These are phyloP conservation scores for Papilio machaon DNA, from an alignment of 1,140 invertebrate species.

Conservation along the genomic window DNA sequence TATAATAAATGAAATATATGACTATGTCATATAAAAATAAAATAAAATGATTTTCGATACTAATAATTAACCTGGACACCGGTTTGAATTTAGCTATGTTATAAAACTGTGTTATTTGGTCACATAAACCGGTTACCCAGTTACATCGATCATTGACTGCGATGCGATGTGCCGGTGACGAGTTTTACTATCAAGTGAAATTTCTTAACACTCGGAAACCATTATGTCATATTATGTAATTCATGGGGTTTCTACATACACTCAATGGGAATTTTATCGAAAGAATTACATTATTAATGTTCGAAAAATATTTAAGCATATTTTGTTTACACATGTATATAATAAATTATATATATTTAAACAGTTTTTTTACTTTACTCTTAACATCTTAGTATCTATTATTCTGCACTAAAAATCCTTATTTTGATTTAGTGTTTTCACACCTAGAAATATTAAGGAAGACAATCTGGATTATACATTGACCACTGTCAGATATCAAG, in stretches of 20 bases:
- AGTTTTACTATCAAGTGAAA: constrained; percentile 34
- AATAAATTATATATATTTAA: no score
- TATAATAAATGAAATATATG: no score
- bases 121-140: constrained; percentile 35
- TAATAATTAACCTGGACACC: neutral
- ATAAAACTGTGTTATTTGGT: constrained; percentile 33
- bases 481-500: no score
- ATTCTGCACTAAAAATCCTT: no score
- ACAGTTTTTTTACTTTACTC: no score
- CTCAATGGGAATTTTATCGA: neutral
- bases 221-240: constrained; percentile 34
- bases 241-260: constrained; percentile 12
- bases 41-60: neutral
- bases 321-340: no score
- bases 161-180: constrained; percentile 28
- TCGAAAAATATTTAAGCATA: no score
- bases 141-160: constrained; percentile 30
- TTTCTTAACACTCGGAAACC: constrained; percentile 29
- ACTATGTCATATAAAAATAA: neutral
- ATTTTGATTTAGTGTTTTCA: no score
- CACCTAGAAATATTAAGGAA: no score
- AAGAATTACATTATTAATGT: neutral
- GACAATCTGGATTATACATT: no score
- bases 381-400: no score
- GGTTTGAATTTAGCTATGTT: neutral